Evolutionary conservation across 1,140 invertebrate species (phyloP).

Genomic region (Drosophila trapezifrons): DNA sequence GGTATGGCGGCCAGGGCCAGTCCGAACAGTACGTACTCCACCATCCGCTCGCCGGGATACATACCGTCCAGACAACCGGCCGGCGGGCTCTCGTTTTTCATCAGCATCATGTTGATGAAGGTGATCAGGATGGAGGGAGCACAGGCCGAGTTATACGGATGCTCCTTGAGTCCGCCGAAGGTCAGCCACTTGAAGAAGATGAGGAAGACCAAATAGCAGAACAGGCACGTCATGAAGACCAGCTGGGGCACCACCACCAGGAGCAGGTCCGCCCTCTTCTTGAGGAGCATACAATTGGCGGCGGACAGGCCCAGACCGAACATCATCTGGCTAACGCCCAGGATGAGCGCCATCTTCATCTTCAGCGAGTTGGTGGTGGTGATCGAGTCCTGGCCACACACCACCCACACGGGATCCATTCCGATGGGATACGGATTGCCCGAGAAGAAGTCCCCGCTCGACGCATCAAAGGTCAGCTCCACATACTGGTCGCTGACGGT

Average conservation of each 20-base stretch:
- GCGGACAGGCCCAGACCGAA: conserved; percentile 96
- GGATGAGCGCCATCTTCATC: conserved; percentile 99
- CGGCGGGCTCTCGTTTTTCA: conserved; percentile 58
- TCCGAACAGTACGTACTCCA: conserved; percentile 89
- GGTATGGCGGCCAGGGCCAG: conserved; percentile 91
- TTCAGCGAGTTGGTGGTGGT: conserved; percentile 98
- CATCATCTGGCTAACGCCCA: conserved; percentile 98
- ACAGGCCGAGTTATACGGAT: conserved; percentile 85
- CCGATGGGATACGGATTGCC: conserved; percentile 83
- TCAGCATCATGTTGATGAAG: conserved; percentile 93
- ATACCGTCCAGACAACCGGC: conserved; percentile 85
- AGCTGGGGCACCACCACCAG: conserved; percentile 97
- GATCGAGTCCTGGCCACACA: conserved; percentile 96
- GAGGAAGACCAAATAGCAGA: conserved; percentile 96
- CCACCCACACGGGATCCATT: conserved; percentile 93
- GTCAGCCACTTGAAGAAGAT: conserved; percentile 96
- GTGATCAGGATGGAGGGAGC: conserved; percentile 91
- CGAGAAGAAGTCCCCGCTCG: conserved; percentile 87
- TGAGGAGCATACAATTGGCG: conserved; percentile 95
- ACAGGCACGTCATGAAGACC: conserved; percentile 94
- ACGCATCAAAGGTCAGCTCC: conserved; percentile 89
- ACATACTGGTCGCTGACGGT: conserved; percentile 76
- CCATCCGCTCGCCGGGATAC: conserved; percentile 86
- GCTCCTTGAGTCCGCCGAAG: conserved; percentile 96
- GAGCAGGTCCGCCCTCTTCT: conserved; percentile 90